Conservation (phyloP, 2,797 vertebrate species). For the Coreius guichenoti region DNA sequence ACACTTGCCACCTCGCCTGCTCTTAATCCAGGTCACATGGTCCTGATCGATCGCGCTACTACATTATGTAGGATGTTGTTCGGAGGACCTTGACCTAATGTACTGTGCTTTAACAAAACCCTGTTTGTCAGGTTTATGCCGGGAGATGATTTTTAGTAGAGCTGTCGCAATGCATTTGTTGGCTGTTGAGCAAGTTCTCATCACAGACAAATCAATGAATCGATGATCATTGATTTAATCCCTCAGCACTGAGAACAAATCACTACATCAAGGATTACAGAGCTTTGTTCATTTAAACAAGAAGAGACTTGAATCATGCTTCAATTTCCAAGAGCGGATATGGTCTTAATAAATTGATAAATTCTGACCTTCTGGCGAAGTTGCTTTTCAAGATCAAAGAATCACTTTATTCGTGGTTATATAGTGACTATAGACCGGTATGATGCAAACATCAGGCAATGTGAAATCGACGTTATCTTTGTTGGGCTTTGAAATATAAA, state of each 20-base stretch:
- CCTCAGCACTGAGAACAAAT: background rate
- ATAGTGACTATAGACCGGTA: background rate
- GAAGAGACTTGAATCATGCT: slow-evolving; percentile 5
- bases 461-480: slow-evolving; percentile 1
- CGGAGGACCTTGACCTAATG: slow-evolving; percentile 38
- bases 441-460: slow-evolving; percentile 38
- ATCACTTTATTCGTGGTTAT: slow-evolving; percentile 7
- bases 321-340: background rate
- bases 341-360: background rate
- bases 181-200: slow-evolving; percentile 7
- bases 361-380: background rate
- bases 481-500: background rate
- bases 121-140: slow-evolving; percentile 27
- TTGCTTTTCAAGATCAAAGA: slow-evolving; percentile 29
- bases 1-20: background rate
- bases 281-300: slow-evolving; percentile 13
- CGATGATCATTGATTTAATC: slow-evolving; percentile 25
- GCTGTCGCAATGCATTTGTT: background rate
- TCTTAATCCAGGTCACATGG: slow-evolving; percentile 27
- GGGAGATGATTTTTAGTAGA: slow-evolving; percentile 16
- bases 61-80: slow-evolving; percentile 47
- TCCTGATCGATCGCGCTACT: slow-evolving; percentile 29
- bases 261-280: background rate
- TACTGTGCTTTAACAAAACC: slow-evolving; percentile 31
- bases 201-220: slow-evolving; percentile 26